Base-by-base conservation (phyloP, 2,797 vertebrate genomes). In the Dallia pectoralis region DNA sequence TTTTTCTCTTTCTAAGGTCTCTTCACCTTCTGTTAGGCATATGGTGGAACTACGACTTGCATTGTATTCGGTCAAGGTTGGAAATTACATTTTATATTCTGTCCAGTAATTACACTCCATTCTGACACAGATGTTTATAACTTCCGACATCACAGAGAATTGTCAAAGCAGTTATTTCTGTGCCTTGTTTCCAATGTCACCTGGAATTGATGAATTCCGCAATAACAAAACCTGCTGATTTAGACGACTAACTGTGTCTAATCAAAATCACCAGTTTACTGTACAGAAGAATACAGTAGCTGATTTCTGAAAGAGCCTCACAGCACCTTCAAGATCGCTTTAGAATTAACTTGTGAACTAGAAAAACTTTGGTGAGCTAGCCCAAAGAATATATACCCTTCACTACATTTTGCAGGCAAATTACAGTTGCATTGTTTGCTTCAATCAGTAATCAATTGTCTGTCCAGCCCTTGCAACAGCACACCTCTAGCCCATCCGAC, bases 231-330 rank as follows among this genome's bases (percentile, higher is more conserved):
- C 36, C 70, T 33, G 25, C 47, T 73, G 76, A 79, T 77, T 85
- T 71, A 73, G 77, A 79, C 73, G 2, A 59, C 36, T 53, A 27
- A 18, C 33, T 85, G 84, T 88, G 90, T 93, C 91, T 85, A 86
- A 92, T 92, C 87, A 89, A 91, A 92, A 93, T 94, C 91, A 87
- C 89, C 88, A 86, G 88, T 91, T 93, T 93, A 94, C 93, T 91
- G 93, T 94, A 91, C 85, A 86, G n/a, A n/a, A n/a, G n/a, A n/a
- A n/a, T n/a, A n/a, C n/a, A n/a, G n/a, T n/a, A n/a, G n/a, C n/a
- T n/a, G n/a, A n/a, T n/a, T n/a, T n/a, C 88, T 80, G 84, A 86
- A 87, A 87, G 76, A 89, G 84, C 89, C 83, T 89, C 75, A 83
- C 91, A 91, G 33, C 16, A 8, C 44, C 30, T 90, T 93, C 83